Base-by-base conservation (phyloP, 2,797 vertebrate species). In the Macropodus opercularis region DNA sequence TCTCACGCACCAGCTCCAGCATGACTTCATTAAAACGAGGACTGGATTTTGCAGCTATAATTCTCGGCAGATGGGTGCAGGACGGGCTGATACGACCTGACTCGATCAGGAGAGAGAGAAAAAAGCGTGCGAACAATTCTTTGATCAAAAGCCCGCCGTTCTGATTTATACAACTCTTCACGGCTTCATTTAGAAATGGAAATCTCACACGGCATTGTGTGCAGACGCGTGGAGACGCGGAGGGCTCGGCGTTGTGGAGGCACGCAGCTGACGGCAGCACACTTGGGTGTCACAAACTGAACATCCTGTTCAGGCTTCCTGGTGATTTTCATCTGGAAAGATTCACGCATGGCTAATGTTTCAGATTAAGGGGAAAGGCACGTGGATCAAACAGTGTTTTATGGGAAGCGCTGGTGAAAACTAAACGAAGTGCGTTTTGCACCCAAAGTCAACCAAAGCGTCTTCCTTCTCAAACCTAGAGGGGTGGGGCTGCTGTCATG, bases 11-110 rank as follows among this genome's bases (percentile, higher is more conserved):
- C 9, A 65, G 64, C 80, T 78, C 56, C 75, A 68, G 63, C 82
- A 83, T 75, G 85, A 83, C 85, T 87, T 88, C 89, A 90, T 91
- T 90, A 87, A 89, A 90, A 55, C 55, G 29, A 75, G 84, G 68
- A 44, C 80, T 74, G 75, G 50, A 60, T 85, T 79, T 77, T 72
- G 64, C 66, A 66, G 47, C 71, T 56, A 41, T 63, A 75, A 71
- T 69, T 78, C 64, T 49, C 11, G 15, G 69, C 70, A 46, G 57
- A 73, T 47, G 78, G 67, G 58, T 43, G 65, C 23, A 40, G 63
- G 66, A 59, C 26, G 19, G 55, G 76, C 38, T 54, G 66, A 76
- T 61, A 39, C 32, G 69, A 55, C 44, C 43, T 21, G 71, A 76
- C 64, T 69, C 46, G 44, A 78, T 77, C 57, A 40, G 49, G 34